Conservation (phyloP, 2,888 invertebrate species). For the Hermodice carunculata region DNA sequence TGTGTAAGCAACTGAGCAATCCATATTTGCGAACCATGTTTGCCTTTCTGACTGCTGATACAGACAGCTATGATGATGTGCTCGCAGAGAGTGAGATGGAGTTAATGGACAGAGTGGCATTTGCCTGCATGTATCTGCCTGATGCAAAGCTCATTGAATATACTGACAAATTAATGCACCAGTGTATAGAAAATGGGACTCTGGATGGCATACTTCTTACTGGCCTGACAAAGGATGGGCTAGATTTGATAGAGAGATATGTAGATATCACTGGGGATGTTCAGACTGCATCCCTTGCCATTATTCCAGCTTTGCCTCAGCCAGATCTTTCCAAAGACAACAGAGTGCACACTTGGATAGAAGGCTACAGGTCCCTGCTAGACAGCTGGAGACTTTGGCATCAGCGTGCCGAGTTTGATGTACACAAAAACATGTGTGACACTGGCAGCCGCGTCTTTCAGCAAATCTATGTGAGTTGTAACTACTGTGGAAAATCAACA, state of each 20-base stretch:
- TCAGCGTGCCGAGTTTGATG: slow-evolving; percentile 86
- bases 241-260: slow-evolving; percentile 87
- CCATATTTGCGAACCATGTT: slow-evolving; percentile 93
- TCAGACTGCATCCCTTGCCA: slow-evolving; percentile 80
- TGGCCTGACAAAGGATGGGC: slow-evolving; percentile 66
- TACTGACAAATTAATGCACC: slow-evolving; percentile 79
- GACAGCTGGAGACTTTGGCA: slow-evolving; percentile 92
- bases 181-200: slow-evolving; percentile 82
- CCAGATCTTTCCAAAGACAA: slow-evolving; percentile 76
- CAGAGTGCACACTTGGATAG: slow-evolving; percentile 71
- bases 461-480: slow-evolving; percentile 87
- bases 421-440: slow-evolving; percentile 77
- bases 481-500: slow-evolving; percentile 94
- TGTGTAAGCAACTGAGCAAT: slow-evolving; percentile 85
- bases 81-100: slow-evolving; percentile 86
- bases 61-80: slow-evolving; percentile 81
- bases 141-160: slow-evolving; percentile 83
- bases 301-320: slow-evolving; percentile 80
- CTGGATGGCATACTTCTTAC: slow-evolving; percentile 81
- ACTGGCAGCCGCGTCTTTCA: slow-evolving; percentile 68
- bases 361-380: slow-evolving; percentile 85
- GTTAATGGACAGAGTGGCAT: slow-evolving; percentile 73
- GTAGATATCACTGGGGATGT: slow-evolving; percentile 90
- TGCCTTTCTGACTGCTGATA: slow-evolving; percentile 87
- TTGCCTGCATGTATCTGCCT: slow-evolving; percentile 71